These are phyloP conservation scores for Drosophila busckii DNA, from an alignment of 1,140 invertebrate species.

Conservation along the genomic window DNA sequence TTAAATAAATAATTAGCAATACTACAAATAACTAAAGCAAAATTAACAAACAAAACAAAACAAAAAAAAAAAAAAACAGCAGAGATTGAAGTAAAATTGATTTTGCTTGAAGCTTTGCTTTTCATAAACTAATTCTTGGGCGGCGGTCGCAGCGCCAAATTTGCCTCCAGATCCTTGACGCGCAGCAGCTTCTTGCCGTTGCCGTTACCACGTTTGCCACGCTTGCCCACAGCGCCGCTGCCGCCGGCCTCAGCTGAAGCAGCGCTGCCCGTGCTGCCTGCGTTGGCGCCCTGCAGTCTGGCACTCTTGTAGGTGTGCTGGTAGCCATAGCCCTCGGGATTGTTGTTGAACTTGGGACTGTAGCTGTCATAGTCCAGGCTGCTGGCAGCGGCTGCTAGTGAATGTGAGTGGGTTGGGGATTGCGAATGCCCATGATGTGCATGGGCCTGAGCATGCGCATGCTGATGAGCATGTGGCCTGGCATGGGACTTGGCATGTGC, in stretches of 20 bases:
- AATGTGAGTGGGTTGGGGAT: no score
- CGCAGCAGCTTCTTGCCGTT: constrained; percentile 50
- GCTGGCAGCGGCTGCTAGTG: constrained; percentile 4
- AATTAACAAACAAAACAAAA: constrained; percentile 31
- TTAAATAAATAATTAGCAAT: constrained; percentile 54
- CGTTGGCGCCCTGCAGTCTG: constrained; percentile 6
- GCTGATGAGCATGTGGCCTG: constrained; percentile 3
- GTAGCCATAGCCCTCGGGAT: constrained; percentile 74
- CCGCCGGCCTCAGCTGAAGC: constrained; percentile 1
- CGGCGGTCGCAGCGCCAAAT: constrained; percentile 66
- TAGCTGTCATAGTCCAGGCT: constrained; percentile 71
- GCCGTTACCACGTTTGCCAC: constrained; percentile 19
- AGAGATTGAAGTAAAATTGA: constrained; percentile 26
- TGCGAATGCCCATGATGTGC: no score
- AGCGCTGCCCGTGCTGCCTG: constrained; percentile 1
- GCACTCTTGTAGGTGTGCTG: constrained; percentile 72
- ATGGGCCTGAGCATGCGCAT: background rate
- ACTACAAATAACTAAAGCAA: constrained; percentile 22
- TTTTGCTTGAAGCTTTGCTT: constrained; percentile 35
- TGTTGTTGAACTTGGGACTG: constrained; percentile 75
- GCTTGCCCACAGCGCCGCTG: constrained; percentile 36
- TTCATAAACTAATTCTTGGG: constrained; percentile 55
- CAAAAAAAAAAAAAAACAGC: constrained; percentile 24
- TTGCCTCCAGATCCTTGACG: constrained; percentile 68
- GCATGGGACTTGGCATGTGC: constrained; percentile 13